Conservation (phyloP, 2,888 invertebrate genomes). For the Biston betularia region DNA sequence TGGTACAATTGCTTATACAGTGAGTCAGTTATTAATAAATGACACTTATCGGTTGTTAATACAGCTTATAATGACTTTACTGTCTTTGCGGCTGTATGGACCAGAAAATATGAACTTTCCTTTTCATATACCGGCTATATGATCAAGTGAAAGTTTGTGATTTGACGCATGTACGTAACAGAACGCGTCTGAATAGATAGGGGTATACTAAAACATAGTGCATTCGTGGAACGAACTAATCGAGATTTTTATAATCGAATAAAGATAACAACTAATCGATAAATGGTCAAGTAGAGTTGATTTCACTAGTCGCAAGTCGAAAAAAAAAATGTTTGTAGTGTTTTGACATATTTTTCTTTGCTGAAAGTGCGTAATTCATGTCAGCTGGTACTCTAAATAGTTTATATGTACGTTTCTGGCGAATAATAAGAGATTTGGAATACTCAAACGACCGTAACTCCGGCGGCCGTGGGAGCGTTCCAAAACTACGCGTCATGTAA, state of each 20-base stretch:
- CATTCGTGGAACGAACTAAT: constrained; percentile 81
- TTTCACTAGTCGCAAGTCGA: constrained; percentile 86
- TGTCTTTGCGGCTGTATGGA: constrained; percentile 53
- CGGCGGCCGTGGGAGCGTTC: constrained; percentile 74
- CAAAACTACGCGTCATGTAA: constrained; percentile 71
- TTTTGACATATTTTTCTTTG: constrained; percentile 87
- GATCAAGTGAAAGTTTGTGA: constrained; percentile 62
- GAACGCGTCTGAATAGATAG: constrained; percentile 72
- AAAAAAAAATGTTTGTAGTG: constrained; percentile 83
- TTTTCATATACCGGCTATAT: constrained; percentile 77
- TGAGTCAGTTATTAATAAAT: constrained; percentile 41
- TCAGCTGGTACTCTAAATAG: constrained; percentile 82
- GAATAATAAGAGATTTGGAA: constrained; percentile 66
- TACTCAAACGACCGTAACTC: constrained; percentile 69
- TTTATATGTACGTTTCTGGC: constrained; percentile 50
- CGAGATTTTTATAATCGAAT: constrained; percentile 72
- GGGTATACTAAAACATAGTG: constrained; percentile 82
- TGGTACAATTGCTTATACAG: constrained; percentile 55
- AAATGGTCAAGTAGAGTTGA: constrained; percentile 86
- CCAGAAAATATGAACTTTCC: constrained; percentile 61
- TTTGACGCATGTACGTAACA: constrained; percentile 57
- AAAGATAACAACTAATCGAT: constrained; percentile 74
- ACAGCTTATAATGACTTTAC: constrained; percentile 31
- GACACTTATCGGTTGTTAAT: constrained; percentile 38
- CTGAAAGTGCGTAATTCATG: constrained; percentile 87